Evolutionary conservation across 2,797 vertebrate species (phyloP).

Genomic region (Gymnocypris eckloni): DNA sequence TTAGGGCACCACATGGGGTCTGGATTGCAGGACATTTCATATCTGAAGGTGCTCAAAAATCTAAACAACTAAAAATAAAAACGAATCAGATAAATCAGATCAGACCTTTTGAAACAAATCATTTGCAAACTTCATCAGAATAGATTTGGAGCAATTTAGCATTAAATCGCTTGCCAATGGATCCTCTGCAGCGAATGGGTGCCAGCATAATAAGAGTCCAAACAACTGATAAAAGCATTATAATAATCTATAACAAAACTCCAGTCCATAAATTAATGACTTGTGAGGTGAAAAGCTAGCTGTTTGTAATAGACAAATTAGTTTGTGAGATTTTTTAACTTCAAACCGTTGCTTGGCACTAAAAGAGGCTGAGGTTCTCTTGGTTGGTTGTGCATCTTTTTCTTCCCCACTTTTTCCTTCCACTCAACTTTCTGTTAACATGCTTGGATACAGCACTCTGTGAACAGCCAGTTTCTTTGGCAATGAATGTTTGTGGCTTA

Average conservation of each 20-base stretch:
- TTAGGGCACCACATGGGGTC: constrained; percentile 20
- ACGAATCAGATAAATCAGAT: not conserved
- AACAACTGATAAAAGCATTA: not conserved
- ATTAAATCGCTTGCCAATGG: not conserved
- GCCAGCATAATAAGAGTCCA: not conserved
- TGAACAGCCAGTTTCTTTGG: too few relatives aligned
- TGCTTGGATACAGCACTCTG: too few relatives aligned
- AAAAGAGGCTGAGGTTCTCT: too few relatives aligned
- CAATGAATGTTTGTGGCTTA: too few relatives aligned
- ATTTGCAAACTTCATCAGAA: not conserved
- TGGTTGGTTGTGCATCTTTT: too few relatives aligned
- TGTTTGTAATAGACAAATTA: not conserved
- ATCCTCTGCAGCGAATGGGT: not conserved
- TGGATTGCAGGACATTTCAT: constrained; percentile 25
- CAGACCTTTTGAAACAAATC: not conserved
- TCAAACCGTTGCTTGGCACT: too few relatives aligned
- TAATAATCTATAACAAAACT: not conserved
- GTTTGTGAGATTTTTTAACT: not conserved
- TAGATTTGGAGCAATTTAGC: not conserved
- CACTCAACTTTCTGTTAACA: too few relatives aligned
- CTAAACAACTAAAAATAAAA: not conserved
- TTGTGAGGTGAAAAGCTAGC: not conserved
- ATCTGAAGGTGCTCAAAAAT: constrained; percentile 16
- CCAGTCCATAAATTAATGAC: not conserved
- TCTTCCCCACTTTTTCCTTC: too few relatives aligned